Evolutionary conservation across 1,140 invertebrate species (phyloP).

Genomic region (Drosophila biarmipes): DNA sequence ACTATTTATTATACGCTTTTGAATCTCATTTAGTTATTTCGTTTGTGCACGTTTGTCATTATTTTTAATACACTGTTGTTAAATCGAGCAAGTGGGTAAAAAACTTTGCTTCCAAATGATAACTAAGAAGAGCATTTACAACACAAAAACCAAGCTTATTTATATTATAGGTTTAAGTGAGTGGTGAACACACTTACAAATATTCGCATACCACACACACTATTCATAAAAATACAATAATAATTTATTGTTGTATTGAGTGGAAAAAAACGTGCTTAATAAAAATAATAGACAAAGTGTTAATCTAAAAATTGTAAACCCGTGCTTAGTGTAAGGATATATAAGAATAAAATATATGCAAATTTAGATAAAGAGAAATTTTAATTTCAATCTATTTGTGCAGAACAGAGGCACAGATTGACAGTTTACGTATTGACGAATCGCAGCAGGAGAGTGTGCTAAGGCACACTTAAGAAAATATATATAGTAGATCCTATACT

Average conservation of each 20-base stretch:
- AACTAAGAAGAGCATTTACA: conserved; percentile 58
- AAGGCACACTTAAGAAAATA: too few relatives aligned
- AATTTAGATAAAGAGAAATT: conserved; percentile 1
- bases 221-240: conserved; percentile 24
- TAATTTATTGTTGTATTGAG: conserved; percentile 25
- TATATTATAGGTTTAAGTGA: conserved; percentile 25
- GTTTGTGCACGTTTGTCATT: conserved; percentile 22
- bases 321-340: conserved; percentile 39
- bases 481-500: too few relatives aligned
- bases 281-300: conserved; percentile 39
- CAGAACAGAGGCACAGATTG: too few relatives aligned
- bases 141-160: conserved; percentile 31
- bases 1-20: conserved; percentile 46
- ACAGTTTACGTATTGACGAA: too few relatives aligned
- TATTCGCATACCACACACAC: conserved; percentile 16
- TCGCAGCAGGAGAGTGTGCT: too few relatives aligned
- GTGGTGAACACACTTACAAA: conserved; percentile 18
- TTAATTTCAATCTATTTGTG: background rate
- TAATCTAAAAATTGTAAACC: conserved; percentile 29
- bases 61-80: conserved; percentile 49
- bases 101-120: conserved; percentile 55
- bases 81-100: conserved; percentile 37
- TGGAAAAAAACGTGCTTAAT: conserved; percentile 31
- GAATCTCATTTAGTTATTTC: conserved; percentile 46
- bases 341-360: conserved; percentile 48